phyloP scores from a whole-genome alignment of 2,113 vertebrate species.

The Numenius arquata region DNA sequence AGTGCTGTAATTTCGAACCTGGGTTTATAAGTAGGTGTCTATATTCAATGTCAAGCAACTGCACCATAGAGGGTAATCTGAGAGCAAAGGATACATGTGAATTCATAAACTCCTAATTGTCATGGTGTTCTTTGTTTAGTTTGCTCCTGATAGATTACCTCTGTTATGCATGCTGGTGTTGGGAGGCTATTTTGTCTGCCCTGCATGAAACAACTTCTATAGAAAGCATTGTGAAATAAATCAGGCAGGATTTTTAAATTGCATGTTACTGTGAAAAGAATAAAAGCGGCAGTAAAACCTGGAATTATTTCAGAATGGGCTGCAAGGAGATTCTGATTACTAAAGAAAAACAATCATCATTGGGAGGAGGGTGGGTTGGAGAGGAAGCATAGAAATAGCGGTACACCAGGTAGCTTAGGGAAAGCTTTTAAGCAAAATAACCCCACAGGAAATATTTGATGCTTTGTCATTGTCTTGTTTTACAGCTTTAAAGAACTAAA shows the following conservation, averaged over 20 bases:
- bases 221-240: neutral
- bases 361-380: neutral
- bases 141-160: neutral
- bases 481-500: neutral
- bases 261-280: constrained; percentile 15
- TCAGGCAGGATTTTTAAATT: constrained; percentile 27
- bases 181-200: neutral
- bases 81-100: neutral
- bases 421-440: neutral
- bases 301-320: constrained; percentile 17
- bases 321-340: constrained; percentile 30
- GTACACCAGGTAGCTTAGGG: neutral
- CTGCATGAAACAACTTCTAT: neutral
- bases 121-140: neutral
- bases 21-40: neutral
- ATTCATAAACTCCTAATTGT: neutral
- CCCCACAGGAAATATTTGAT: neutral
- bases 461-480: neutral
- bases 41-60: neutral
- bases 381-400: neutral
- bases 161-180: neutral
- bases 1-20: neutral
- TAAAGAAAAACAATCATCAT: neutral
- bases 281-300: constrained; percentile 38
- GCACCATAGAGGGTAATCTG: neutral